phyloP scores from a whole-genome alignment of 2,797 vertebrate species.

The Cheracebus regulus region DNA sequence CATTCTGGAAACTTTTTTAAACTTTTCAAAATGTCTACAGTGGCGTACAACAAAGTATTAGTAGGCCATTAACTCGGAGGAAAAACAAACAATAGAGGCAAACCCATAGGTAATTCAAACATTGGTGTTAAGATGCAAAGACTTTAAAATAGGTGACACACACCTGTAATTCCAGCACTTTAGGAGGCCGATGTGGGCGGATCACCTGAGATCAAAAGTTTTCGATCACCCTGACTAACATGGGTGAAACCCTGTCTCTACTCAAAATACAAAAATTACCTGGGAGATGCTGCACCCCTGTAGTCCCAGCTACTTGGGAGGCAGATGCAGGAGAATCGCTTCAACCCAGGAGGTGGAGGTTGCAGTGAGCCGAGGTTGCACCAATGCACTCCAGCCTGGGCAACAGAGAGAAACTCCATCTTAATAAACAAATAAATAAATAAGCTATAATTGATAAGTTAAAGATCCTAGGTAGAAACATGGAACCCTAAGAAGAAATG shows the following conservation, averaged over 20 bases:
- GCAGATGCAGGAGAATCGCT: no score
- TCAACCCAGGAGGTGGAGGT: no score
- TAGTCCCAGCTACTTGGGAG: no score
- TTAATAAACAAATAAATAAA: no score
- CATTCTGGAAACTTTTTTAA: background rate
- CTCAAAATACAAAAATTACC: background rate
- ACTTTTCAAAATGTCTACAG: background rate
- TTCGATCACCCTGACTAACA: background rate
- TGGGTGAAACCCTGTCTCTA: background rate
- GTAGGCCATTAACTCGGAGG: background rate
- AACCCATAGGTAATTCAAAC: background rate
- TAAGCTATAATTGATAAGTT: background rate
- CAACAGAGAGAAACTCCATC: no score
- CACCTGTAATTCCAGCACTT: background rate
- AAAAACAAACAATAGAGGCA: background rate
- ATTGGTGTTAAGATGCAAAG: background rate
- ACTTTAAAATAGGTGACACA: background rate
- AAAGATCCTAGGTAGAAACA: background rate
- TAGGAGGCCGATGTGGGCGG: fast-evolving
- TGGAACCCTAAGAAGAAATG: background rate
- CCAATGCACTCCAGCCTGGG: no score
- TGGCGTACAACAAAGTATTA: background rate
- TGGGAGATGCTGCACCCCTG: background rate
- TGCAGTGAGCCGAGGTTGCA: no score
- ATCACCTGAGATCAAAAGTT: background rate